Evolutionary conservation across 2,797 vertebrate species (phyloP), one percentile per base, ranked within the genome.

Genomic region (Caiman crocodilus): DNA sequence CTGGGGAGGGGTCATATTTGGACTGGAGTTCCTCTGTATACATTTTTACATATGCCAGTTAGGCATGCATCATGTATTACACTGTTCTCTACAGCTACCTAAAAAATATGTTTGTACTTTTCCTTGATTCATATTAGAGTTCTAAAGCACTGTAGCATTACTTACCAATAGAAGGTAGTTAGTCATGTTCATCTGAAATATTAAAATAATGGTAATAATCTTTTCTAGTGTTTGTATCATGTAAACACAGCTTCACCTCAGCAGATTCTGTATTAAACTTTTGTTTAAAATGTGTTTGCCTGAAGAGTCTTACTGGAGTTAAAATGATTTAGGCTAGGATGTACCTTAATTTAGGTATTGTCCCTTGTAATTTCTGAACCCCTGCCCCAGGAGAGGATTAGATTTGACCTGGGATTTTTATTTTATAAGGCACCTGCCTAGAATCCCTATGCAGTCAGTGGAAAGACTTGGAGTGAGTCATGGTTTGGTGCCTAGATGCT

Each of bases 71-170:
- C 25, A 32, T 35, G 58, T 26, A 59, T 16, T 42, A 10, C 42
- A 50, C 9, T 84, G 7, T 86, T 89, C 14, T 60, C 57, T 92
- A 17, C 74, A 71, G 59, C 69, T 88, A 77, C 20, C 50, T 84
- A 59, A 55, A 91, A 80, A 79, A 4, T 5, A 7, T 67, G 71
- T 50, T 88, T 71, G 2, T 64, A 32, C 14, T 87, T 93, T 78
- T 90, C 61, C 88, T 87, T 5, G 94, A 55, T 17, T 71, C 20
- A 79, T 71, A 78, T 85, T 81, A 57, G 56, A 18, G 90, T 95
- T 82, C 80, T 13, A 73, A 55, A 64, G 14, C 9, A 76, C 7
- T 82, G 7, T 76, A 88, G 6, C 18, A 56, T 13, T 59, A n/a
- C 61, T 83, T 89, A 85, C 42, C 82, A 86, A 71, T 81, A 55